Base-by-base conservation (phyloP, 2,113 vertebrate genomes). In the Chiloscyllium plagiosum region DNA sequence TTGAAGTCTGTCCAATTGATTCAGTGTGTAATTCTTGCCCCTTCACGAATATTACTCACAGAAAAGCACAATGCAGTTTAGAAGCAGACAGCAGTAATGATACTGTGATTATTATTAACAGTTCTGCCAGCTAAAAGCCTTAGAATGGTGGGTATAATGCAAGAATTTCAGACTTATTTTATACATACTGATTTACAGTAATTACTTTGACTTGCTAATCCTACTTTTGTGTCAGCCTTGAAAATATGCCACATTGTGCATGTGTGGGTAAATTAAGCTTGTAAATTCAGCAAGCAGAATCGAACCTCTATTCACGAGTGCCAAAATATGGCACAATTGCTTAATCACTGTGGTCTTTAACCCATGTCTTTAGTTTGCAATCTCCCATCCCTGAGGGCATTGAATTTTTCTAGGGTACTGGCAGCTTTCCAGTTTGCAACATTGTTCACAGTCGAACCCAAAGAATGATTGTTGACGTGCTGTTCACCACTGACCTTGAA, bases 161-260 rank as follows among this genome's bases (percentile, higher is more conserved):
- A 72, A 29, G 47, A 95, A 95, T 95, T 95, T 95, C 94, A 95
- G 47, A 47, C 94, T 95, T 95, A 76, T 72, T 94, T 95, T 52
- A 70, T 95, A 52, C 94, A 33, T 2, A 19, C 94, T 95, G 94
- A 95, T 95, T 95, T 95, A 72, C 52, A 72, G 69, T 76, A 95
- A 95, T 95, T 95, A 29, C 94, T 72, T 47, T 24, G 37, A 50
- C 68, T 72, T 52, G 94, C 69, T 95, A 70, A 95, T 95, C 68
- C 37, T 52, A 72, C 94, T 95, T 93, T 72, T 95, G 94, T 95
- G 94, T 52, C 68, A 95, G 72, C 42, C 94, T 95, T 95, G 94
- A 95, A 72, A 52, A 95, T 95, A 24, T 95, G 94, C 69, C 92
- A 70, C 94, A 15, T 95, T 76, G 94, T 42, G 20, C 10, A 50